Conservation (phyloP, 2,888 invertebrate species). For the Habroteleia sp. region DNA sequence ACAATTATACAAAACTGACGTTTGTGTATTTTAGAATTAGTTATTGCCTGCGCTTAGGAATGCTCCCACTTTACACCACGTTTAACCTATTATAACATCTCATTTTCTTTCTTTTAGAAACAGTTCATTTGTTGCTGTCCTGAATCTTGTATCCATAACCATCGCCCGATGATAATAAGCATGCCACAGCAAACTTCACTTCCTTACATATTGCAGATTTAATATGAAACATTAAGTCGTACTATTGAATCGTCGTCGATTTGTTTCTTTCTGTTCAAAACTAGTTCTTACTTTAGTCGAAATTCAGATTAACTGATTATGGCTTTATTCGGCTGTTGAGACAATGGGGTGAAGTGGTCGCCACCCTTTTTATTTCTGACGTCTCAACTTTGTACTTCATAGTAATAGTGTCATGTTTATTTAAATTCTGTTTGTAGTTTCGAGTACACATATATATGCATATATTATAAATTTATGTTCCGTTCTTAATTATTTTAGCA, state of each 20-base stretch:
- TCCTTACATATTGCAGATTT: constrained; percentile 61
- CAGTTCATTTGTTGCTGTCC: constrained; percentile 15
- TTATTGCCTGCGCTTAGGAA: constrained; percentile 74
- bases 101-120: constrained; percentile 46
- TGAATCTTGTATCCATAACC: constrained; percentile 15
- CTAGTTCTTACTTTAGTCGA: constrained; percentile 20
- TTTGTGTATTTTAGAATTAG: constrained; percentile 63
- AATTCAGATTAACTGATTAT: too few relatives aligned
- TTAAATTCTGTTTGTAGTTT: too few relatives aligned
- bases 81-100: constrained; percentile 45
- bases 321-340: too few relatives aligned
- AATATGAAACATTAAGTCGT: too few relatives aligned
- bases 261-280: constrained; percentile 26
- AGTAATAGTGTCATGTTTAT: too few relatives aligned
- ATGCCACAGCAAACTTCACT: constrained; percentile 80
- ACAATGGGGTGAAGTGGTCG: too few relatives aligned
- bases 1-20: constrained; percentile 76
- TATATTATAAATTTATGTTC: too few relatives aligned
- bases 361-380: too few relatives aligned
- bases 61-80: constrained; percentile 64
- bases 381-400: too few relatives aligned
- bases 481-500: too few relatives aligned
- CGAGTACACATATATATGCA: too few relatives aligned
- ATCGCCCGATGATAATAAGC: constrained; percentile 66
- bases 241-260: too few relatives aligned